These are phyloP conservation scores for Sinentomon sp. DNA, from an alignment of 2,888 invertebrate genomes.

Conservation along the genomic window DNA sequence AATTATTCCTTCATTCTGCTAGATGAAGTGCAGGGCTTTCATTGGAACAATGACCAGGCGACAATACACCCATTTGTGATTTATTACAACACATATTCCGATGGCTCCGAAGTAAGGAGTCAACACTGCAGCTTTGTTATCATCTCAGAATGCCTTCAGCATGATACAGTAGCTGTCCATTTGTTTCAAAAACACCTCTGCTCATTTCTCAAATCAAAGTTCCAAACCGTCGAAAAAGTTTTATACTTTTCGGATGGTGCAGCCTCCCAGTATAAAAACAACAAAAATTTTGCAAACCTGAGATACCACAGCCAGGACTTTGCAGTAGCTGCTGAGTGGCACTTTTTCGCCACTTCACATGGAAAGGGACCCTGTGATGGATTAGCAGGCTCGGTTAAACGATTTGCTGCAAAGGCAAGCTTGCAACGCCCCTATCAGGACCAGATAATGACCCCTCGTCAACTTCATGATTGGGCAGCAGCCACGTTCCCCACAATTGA, in stretches of 20 bases:
- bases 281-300: conserved; percentile 13
- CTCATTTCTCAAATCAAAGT: neutral
- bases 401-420: conserved; percentile 12
- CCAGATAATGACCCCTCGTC: too few relatives aligned
- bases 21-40: conserved; percentile 1
- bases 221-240: neutral
- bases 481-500: too few relatives aligned
- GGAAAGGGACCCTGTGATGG: conserved; percentile 15
- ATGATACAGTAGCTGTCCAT: too few relatives aligned
- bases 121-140: too few relatives aligned
- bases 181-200: conserved; percentile 3
- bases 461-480: too few relatives aligned
- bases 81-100: too few relatives aligned
- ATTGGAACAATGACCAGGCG: conserved; percentile 6
- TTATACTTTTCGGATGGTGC: conserved; percentile 11
- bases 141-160: too few relatives aligned
- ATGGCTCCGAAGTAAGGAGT: too few relatives aligned
- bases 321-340: conserved; percentile 13
- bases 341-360: conserved; percentile 13
- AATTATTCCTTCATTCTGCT: conserved; percentile 3
- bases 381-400: conserved; percentile 13
- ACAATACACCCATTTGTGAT: conserved; percentile 5
- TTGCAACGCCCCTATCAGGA: too few relatives aligned
- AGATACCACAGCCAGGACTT: conserved; percentile 11
- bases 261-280: conserved; percentile 14